Evolutionary conservation across 2,113 vertebrate species (phyloP), one percentile per base, ranked within the genome.

Genomic region (Romanogobio albipinnatus): DNA sequence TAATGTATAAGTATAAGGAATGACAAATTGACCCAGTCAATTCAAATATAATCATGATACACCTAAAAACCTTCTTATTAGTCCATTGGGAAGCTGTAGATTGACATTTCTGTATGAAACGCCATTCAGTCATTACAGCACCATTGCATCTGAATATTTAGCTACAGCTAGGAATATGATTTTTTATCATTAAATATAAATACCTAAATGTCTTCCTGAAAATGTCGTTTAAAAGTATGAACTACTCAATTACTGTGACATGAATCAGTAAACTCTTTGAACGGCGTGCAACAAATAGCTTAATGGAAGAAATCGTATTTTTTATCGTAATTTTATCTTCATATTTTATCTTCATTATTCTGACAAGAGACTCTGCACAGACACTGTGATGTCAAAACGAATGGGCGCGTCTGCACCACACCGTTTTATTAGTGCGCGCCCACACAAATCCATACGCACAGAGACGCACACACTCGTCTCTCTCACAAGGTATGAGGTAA

Each of bases 401-500:
- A 78, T 78, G 86, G 83, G 86, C 66, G 83, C 73, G 84, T 24
- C 87, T 85, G 80, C 84, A 86, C 64, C 70, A 82, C 75, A 88
- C 39, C 84, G 66, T 85, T 85, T 29, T 83, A 88, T 82, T 81
- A 80, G 56, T 85, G 84, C 80, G 36, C 80, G 36, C 82, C 26
- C 77, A 33, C 82, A 61, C 85, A 58, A 58, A 78, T 76, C 9
- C 80, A 49, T 5, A 24, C n/a, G 22, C 51, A 59, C 47, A 19
- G 45, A 29, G 45, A 17, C 73, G 47, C 70, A 56, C 87, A 59
- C 85, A 33, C 87, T 14, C 76, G 29, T 81, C 87, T 14, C 76
- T n/a, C 86, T 74, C 86, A 71, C 84, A 91, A 87, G 86, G 90
- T 87, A 95, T 94, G 94, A 95, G 91, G 94, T 95, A 92, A 95